Base-by-base conservation (phyloP, 23 tunicate genomes). In the Corella eumyota region DNA sequence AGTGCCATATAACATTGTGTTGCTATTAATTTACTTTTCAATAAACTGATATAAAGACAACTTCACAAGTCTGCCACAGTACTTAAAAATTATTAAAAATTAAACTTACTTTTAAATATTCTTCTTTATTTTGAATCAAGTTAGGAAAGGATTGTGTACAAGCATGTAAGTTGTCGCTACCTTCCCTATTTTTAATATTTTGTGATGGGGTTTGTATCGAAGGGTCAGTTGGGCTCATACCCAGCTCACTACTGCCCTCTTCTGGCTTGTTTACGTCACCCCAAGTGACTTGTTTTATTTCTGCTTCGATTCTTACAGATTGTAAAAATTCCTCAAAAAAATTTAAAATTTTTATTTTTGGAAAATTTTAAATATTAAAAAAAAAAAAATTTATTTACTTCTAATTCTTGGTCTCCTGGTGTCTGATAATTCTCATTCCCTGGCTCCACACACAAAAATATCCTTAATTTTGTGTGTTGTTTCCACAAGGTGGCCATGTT, bases 401-500 rank as follows among this genome's bases (percentile, higher is more conserved):
- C 82, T 6, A 75, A 32, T 23, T 75, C 82, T 31, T 57, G 40
- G 54, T 75, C 82, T 1, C 64, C 69, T n/a, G 67, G 82, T 1
- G 64, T 56, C 22, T 30, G 36, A 29, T 15, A 53, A 38, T 52
- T 50, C 4, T 64, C 70, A 36, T 56, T 38, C 3, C 57, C 57
- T 1, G 73, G 70, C 27, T 75, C 82, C 37, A 65, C 70, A 34
- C 70, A 75, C 15, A 75, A 73, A 66, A 67, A 73, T 25, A 82
- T 92, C 19, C 98, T 62, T 2, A 93, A 73, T 63, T 77, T 73
- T 11, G 81, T 78, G 11, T 56, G 50, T 32, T 72, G 68, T 56
- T 80, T 80, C 99, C 99, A 93, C 24, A 69, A 69, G 15, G 82
- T 83, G 36, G 99, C 69, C 90, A 87, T 78, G 59, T 78, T 77